Percentiles rank a stretch among this genome's conserved stretches.
These are phyloP conservation scores for Ryuthela nishihirai DNA, from an alignment of 2,888 invertebrate species.

Conservation along the genomic window DNA sequence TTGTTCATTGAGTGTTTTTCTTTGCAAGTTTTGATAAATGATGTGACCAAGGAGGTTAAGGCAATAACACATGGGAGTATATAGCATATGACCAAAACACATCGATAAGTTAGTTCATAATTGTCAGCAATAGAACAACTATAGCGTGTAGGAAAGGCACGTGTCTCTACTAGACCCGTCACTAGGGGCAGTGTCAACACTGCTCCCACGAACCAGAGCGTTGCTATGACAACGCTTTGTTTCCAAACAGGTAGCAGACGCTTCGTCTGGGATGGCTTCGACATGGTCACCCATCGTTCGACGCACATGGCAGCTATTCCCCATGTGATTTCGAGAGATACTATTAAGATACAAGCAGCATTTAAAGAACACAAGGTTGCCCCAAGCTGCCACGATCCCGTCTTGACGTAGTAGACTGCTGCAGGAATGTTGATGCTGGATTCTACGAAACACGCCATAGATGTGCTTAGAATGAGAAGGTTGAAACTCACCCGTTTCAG, in stretches of 20 bases:
- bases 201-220: neutral
- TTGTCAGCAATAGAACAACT: conserved; percentile 11
- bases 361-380: conserved; percentile 9
- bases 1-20: conserved; percentile 5
- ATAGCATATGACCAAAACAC: conserved; percentile 3
- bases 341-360: conserved; percentile 6
- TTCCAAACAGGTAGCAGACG: neutral
- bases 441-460: conserved; percentile 16
- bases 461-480: conserved; percentile 8
- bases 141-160: conserved; percentile 9
- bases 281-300: conserved; percentile 13
- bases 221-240: conserved; percentile 2
- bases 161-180: conserved; percentile 7
- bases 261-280: neutral
- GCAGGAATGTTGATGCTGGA: conserved; percentile 15
- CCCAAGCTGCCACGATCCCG: neutral
- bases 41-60: neutral
- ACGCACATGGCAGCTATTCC: conserved; percentile 22
- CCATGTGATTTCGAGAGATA: conserved; percentile 11
- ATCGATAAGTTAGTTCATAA: conserved; percentile 4
- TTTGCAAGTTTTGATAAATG: conserved; percentile 9
- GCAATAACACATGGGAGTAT: conserved; percentile 1
- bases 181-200: conserved; percentile 3
- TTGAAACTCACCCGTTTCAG: conserved; percentile 25
- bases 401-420: conserved; percentile 11